Conservation (phyloP, 2,797 vertebrate species). For the Acanthopagrus latus region DNA sequence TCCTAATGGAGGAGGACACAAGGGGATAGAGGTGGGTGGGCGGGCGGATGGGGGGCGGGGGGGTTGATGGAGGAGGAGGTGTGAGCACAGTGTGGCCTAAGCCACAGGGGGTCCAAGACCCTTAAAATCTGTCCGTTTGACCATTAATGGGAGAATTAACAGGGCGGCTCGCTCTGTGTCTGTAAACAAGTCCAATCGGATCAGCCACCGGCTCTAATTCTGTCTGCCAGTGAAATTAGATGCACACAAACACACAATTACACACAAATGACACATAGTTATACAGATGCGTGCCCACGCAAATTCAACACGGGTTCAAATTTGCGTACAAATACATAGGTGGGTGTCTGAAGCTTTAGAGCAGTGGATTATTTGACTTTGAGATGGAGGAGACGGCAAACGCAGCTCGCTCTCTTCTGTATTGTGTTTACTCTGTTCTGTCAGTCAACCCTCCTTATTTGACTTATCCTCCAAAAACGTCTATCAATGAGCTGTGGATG, state of each 20-base stretch:
- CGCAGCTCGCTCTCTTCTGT: conserved; percentile 24
- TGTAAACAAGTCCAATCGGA: conserved; percentile 91
- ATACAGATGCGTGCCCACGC: conserved; percentile 54
- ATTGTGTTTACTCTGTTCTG: conserved; percentile 47
- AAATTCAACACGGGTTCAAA: conserved; percentile 64
- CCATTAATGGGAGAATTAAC: conserved; percentile 91
- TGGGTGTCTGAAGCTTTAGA: conserved; percentile 56
- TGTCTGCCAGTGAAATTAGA: conserved; percentile 85
- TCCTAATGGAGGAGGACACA: conserved; percentile 82
- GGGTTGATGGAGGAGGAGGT: conserved; percentile 27
- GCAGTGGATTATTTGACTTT: conserved; percentile 58
- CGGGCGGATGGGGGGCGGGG: background rate
- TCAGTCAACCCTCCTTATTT: conserved; percentile 50
- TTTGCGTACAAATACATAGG: conserved; percentile 58
- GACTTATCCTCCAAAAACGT: conserved; percentile 48
- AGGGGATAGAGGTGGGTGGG: conserved; percentile 67
- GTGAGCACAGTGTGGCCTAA: conserved; percentile 38
- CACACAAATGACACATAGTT: conserved; percentile 63
- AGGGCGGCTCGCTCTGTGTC: conserved; percentile 85
- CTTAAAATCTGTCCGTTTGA: conserved; percentile 87
- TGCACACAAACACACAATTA: conserved; percentile 65
- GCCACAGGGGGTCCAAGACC: conserved; percentile 65
- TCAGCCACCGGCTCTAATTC: conserved; percentile 89
- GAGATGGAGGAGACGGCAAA: conserved; percentile 48
- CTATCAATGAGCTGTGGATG: conserved; percentile 55